A percentile compares a stretch with the other conserved stretches of the same genome.
These are phyloP conservation scores for Drosophila meridionalis DNA, from an alignment of 2,888 invertebrate species.

Conservation along the genomic window DNA sequence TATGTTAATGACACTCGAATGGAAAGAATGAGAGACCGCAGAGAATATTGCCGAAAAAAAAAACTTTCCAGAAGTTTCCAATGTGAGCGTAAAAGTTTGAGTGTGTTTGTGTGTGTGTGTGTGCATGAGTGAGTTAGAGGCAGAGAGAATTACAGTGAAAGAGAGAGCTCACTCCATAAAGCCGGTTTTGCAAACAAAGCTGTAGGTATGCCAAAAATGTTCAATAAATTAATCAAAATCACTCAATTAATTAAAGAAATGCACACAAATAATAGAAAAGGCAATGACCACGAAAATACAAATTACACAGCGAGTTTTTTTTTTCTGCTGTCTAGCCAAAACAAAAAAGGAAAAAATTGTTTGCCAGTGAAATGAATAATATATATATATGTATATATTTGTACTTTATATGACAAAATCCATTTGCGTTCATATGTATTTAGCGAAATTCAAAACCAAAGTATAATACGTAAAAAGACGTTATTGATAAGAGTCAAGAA, in stretches of 20 bases:
- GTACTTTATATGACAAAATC: constrained; percentile 36
- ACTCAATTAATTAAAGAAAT: constrained; percentile 38
- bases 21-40: constrained; percentile 6
- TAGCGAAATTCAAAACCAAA: constrained; percentile 41
- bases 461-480: constrained; percentile 46
- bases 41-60: constrained; percentile 31
- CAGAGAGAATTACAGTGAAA: constrained; percentile 9
- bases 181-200: constrained; percentile 59
- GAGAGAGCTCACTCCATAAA: constrained; percentile 31
- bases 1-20: constrained; percentile 39
- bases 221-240: constrained; percentile 51
- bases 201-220: constrained; percentile 51
- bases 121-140: constrained; percentile 10
- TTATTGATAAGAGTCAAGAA: constrained; percentile 64
- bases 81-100: constrained; percentile 45
- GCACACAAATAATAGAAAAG: constrained; percentile 29
- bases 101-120: neutral
- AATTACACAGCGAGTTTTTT: neutral
- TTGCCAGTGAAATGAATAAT: constrained; percentile 15
- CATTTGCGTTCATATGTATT: constrained; percentile 14
- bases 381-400: constrained; percentile 1
- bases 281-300: constrained; percentile 25
- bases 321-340: neutral
- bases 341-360: neutral
- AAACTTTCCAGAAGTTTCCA: constrained; percentile 67